These are phyloP conservation scores for Parasteatoda lunata DNA, from an alignment of 2,888 invertebrate species.

Conservation along the genomic window DNA sequence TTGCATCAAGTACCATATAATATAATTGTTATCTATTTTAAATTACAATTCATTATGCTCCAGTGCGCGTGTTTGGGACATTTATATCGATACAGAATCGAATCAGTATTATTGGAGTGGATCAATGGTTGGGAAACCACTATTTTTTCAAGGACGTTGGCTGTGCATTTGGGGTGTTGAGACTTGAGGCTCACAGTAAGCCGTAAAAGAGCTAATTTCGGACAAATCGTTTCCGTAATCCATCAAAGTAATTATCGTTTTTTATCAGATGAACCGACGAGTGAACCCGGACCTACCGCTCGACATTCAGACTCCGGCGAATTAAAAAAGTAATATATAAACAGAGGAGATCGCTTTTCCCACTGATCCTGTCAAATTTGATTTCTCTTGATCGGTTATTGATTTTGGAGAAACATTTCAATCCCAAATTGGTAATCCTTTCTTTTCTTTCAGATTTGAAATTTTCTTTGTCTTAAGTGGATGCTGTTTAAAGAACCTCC, in stretches of 20 bases:
- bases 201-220: conserved; percentile 46
- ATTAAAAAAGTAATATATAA: conserved; percentile 14
- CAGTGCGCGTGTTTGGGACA: no score
- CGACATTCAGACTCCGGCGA: conserved; percentile 38
- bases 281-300: conserved; percentile 42
- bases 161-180: neutral
- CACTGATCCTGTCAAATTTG: conserved; percentile 45
- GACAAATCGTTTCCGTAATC: conserved; percentile 68
- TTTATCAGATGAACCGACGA: conserved; percentile 46
- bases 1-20: no score
- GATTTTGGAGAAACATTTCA: conserved; percentile 48
- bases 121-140: no score
- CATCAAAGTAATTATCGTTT: conserved; percentile 66
- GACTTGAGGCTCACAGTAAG: neutral
- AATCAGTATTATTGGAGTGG: no score
- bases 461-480: neutral
- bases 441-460: no score
- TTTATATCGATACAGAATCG: no score
- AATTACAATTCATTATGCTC: no score
- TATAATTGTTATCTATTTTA: no score
- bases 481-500: neutral
- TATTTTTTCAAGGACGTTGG: neutral
- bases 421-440: neutral
- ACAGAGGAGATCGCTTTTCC: neutral
- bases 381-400: conserved; percentile 41